Evolutionary conservation across 30 jellyfish, hydroid and myxozoan genomes (phyloP).

Genomic region (Chrysaora quinquecirrha): DNA sequence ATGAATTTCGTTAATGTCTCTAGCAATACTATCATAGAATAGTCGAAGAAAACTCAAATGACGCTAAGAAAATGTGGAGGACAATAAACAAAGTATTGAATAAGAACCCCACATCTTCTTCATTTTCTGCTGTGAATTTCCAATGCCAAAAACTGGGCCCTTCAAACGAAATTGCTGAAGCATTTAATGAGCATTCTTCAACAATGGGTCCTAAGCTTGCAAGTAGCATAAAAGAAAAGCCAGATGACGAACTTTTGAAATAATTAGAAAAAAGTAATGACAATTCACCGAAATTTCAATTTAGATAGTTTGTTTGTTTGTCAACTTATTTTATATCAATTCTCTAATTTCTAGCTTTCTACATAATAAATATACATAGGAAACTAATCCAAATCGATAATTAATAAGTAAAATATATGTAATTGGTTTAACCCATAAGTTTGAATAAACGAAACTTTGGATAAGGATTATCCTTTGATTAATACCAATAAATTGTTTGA

Average conservation of each 20-base stretch:
- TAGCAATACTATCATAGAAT: slow-evolving; percentile 1
- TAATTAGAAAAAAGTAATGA: background rate
- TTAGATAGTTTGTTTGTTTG: background rate
- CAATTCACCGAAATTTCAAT: background rate
- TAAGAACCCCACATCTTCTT: background rate
- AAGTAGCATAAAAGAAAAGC: slow-evolving; percentile 4
- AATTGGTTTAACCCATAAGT: no score
- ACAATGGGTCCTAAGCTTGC: slow-evolving; percentile 24
- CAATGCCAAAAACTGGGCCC: slow-evolving; percentile 16
- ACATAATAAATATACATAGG: no score
- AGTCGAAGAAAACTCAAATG: slow-evolving; percentile 15
- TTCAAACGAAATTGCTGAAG: slow-evolving; percentile 51
- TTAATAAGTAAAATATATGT: no score
- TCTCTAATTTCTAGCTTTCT: no score
- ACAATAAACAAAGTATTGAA: background rate
- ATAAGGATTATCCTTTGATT: no score
- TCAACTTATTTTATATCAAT: no score
- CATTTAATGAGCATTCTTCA: slow-evolving; percentile 43
- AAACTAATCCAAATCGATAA: no score
- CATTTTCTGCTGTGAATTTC: slow-evolving; percentile 9
- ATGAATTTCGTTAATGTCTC: slow-evolving; percentile 3
- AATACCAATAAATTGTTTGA: no score
- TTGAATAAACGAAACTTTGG: no score
- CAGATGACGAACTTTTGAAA: slow-evolving; percentile 22
- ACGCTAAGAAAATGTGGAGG: slow-evolving; percentile 23